phyloP scores from a whole-genome alignment of 2,797 vertebrate genomes.

The Netta rufina region DNA sequence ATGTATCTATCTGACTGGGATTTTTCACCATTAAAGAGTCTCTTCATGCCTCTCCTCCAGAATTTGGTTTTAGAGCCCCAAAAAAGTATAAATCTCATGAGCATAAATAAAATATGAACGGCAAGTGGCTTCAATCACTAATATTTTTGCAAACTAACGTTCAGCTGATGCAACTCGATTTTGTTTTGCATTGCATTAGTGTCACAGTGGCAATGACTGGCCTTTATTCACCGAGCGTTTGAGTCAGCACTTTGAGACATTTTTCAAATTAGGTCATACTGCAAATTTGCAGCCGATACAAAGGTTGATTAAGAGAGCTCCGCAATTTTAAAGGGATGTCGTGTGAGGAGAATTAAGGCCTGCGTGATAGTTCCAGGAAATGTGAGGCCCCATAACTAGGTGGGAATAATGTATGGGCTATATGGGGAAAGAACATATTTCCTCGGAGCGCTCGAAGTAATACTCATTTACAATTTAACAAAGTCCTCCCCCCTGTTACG shows the following conservation, averaged over 20 bases:
- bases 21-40: slow-evolving; percentile 59
- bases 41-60: slow-evolving; percentile 27
- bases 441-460: slow-evolving; percentile 69
- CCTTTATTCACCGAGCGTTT: slow-evolving; percentile 81
- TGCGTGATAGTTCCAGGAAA: slow-evolving; percentile 81
- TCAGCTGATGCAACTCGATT: slow-evolving; percentile 80
- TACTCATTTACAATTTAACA: slow-evolving; percentile 77
- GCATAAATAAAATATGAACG: slow-evolving; percentile 82
- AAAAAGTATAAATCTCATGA: slow-evolving; percentile 65
- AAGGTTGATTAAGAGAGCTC: slow-evolving; percentile 84
- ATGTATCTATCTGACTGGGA: slow-evolving; percentile 40
- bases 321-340: slow-evolving; percentile 77
- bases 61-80: slow-evolving; percentile 42
- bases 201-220: slow-evolving; percentile 75
- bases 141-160: slow-evolving; percentile 81
- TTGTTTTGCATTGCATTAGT: slow-evolving; percentile 82
- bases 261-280: slow-evolving; percentile 83
- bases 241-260: slow-evolving; percentile 84
- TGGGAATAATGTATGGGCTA: slow-evolving; percentile 76
- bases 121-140: slow-evolving; percentile 75
- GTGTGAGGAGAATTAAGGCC: slow-evolving; percentile 79
- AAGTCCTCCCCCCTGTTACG: slow-evolving; percentile 57
- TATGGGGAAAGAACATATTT: slow-evolving; percentile 68
- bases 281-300: slow-evolving; percentile 81
- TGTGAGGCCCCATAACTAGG: slow-evolving; percentile 65